Base-by-base conservation (phyloP, 1,140 invertebrate species). In the Bombus haemorrhoidalis region DNA sequence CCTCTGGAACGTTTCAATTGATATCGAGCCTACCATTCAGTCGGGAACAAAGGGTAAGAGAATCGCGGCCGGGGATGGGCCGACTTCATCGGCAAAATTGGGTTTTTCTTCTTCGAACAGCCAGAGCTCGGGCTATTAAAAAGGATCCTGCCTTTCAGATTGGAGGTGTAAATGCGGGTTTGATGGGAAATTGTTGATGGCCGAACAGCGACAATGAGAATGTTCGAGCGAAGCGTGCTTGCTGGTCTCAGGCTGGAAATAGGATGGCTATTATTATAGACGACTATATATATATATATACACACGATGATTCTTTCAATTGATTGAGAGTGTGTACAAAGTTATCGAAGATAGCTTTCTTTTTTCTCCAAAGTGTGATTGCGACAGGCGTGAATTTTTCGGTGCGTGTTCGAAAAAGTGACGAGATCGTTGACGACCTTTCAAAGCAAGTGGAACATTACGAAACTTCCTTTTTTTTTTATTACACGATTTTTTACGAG, bases 11-110 rank as follows among this genome's bases (percentile, higher is more conserved):
- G 87, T 78, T 73, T 85, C 88, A 86, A 89, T 89, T 89, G 87
- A 89, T 89, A 89, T 89, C 80, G 87, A 89, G 87, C 86, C 82
- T 81, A 80, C 86, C 89, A 86, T 87, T 89, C 81, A 81, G 86
- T 87, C 87, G 75, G 85, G 87, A 90, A 88, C 83, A 85, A 85
- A 84, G 41, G 41, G 34, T 69, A n/a, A 59, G 41, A 15, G 62
- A 68, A 83, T 69, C 53, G 74, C 18, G 57, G 76, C 9, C 39
- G 68, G 12, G 76, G 76, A 22, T 32, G 68, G 34, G 32, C 22
- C 34, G 83, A 34, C 47, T 72, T 62, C 75, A 72, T 85, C 77
- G 75, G 53, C 39, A 77, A 72, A 85, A 80, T 85, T 78, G 69
- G 53, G 32, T 74, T 85, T 85, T 85, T 81, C 71, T 84, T 59